Evolutionary conservation across 1,140 invertebrate species (phyloP), one percentile per base, ranked within the genome.

Genomic region (Oscheius sp.): DNA sequence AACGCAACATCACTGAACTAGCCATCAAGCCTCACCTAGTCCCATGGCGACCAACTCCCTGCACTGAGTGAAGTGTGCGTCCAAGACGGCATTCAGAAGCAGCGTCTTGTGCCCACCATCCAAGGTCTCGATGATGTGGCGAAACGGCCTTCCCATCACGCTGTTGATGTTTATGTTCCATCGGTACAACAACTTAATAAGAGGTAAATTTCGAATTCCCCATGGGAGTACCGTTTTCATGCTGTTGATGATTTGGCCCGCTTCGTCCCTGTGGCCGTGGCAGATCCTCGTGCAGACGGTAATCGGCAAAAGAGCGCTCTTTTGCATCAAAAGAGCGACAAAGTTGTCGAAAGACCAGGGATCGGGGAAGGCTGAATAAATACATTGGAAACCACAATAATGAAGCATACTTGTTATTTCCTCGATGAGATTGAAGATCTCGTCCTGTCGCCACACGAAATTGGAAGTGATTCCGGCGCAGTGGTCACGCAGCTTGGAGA

Each of bases 271-370:
- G 26, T 62, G 59, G 18, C 29, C 29, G 7, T 62, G 15, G 34
- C 15, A 3, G 15, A 62, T 32, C 10, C 59, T 4, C 23, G 29
- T 35, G 29, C 4, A 13, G 34, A 62, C 28, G 59, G 59, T 31
- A 32, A 62, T 62, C 3, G 28, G 59, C 10, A 62, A 3, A 15
- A 62, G 15, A 62, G 3, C 3, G 10, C 59, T 15, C 15, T 26
- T 10, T 32, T 62, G 59, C 10, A 62, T 4, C 10, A 62, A 31
- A 32, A 62, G 26, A 29, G 59, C 15, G 59, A 62, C 59, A 62
- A 62, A 62, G 29, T 62, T 62, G 59, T 62, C 59, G 29, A 62
- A 62, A 3, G 15, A 62, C 59, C 59, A 62, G 7, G 59, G 59
- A 32, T 62, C 29, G 23, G 59, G 59, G 7, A 29, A 29, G 10